Percentiles rank a stretch among this genome's conserved stretches.
Conservation (phyloP, 2,888 invertebrate genomes). For the Strigamia crassipes region DNA sequence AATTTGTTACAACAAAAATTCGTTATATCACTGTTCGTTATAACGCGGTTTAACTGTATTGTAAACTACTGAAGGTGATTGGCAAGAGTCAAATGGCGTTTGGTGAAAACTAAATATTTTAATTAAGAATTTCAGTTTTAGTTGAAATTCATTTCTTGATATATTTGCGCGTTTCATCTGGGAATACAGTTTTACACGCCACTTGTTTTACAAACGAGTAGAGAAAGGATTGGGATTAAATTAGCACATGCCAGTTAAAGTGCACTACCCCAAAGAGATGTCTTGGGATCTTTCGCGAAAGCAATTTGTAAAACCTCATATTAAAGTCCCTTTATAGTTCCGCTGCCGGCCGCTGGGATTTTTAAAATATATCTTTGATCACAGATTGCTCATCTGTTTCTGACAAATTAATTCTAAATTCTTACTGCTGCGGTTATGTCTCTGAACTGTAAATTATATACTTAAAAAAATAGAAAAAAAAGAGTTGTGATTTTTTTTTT, state of each 20-base stretch:
- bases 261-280: neutral
- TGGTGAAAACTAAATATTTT: too few relatives aligned
- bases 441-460: too few relatives aligned
- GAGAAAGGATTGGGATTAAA: constrained; percentile 12
- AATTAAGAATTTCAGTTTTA: too few relatives aligned
- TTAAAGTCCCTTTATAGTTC: neutral
- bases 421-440: neutral
- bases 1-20: too few relatives aligned
- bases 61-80: too few relatives aligned
- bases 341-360: neutral
- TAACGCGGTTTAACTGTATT: too few relatives aligned
- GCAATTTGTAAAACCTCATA: neutral
- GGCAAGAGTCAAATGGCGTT: too few relatives aligned
- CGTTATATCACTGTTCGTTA: too few relatives aligned
- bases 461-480: too few relatives aligned
- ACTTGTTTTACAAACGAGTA: neutral
- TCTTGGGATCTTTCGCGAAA: neutral
- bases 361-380: neutral
- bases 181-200: neutral
- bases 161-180: neutral
- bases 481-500: too few relatives aligned
- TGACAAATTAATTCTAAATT: neutral
- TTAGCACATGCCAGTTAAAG: neutral
- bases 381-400: constrained; percentile 4
- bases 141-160: neutral